Evolutionary conservation across 2,888 invertebrate genomes (phyloP), one percentile per base, ranked within the genome.

Genomic region (Gibbula magus): DNA sequence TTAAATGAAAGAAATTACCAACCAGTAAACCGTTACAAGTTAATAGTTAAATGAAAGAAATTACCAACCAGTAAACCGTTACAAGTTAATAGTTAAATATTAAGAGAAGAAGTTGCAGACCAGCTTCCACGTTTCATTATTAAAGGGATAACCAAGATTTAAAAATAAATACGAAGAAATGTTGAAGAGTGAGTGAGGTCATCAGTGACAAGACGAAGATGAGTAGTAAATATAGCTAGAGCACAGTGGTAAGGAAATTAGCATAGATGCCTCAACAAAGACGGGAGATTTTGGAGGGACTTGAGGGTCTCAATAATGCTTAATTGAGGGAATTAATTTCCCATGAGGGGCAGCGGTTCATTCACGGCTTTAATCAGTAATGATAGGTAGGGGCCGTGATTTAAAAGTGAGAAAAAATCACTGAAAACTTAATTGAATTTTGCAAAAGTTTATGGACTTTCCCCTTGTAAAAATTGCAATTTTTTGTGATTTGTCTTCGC

Each of bases 361-460:
- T 70, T 70, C 70, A 70, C 20, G 35, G 35, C 3, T 70, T 39
- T 39, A 70, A 70, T 70, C 70, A 35, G 35, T 32, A 35, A 32
- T 39, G 39, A 70, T 70, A 70, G 70, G 39, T 70, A 70, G n/a
- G 29, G 32, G 39, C 35, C 70, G 35, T 70, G 70, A 70, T 70
- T 70, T 70, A 70, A 70, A 39, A 32, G 35, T 35, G 45, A 8
- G 20, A 70, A 70, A 70, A 70, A 29, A 18, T 32, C 35, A 20
- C 39, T 70, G 70, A 70, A 70, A 70, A 70, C 70, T 70, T 70
- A 25, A 70, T 70, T 70, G 70, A 70, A 70, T 22, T 32, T 70
- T 70, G 20, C 20, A 35, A 39, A 70, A 70, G 29, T 70, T 70
- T 35, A 70, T 70, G 39, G 70, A 70, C 70, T 39, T 70, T 32